A percentile compares a stretch with the other conserved stretches of the same genome.
phyloP scores from a whole-genome alignment of 2,888 invertebrate genomes.

The Drosophila rubida region DNA sequence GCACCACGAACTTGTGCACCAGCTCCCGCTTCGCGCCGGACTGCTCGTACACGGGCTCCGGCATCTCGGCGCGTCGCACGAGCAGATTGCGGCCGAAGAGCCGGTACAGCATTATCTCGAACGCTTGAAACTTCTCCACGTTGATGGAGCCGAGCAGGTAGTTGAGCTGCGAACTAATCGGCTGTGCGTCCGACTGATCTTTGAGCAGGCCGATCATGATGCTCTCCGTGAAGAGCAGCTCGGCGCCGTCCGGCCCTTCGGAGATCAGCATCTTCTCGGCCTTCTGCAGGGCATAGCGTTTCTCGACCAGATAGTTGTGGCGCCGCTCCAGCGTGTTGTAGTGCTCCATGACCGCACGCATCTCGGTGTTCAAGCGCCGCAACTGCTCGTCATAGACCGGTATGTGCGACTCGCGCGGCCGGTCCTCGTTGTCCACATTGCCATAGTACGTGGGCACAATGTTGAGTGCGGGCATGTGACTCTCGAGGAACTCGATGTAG shows the following conservation, averaged over 20 bases:
- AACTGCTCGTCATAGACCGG: slow-evolving; percentile 52
- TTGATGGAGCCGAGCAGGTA: slow-evolving; percentile 98
- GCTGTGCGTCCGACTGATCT: slow-evolving; percentile 55
- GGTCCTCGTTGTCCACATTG: slow-evolving; percentile 61
- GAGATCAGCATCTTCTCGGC: slow-evolving; percentile 62
- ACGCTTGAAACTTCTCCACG: slow-evolving; percentile 94
- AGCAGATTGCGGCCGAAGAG: slow-evolving; percentile 98
- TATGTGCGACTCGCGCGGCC: slow-evolving; percentile 63
- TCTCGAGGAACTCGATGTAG: slow-evolving; percentile 58
- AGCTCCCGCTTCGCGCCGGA: not conserved
- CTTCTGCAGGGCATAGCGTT: slow-evolving; percentile 58
- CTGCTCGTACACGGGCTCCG: slow-evolving; percentile 91
- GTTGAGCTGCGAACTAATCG: slow-evolving; percentile 83
- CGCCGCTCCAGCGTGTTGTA: slow-evolving; percentile 48
- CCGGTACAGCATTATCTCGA: slow-evolving; percentile 98
- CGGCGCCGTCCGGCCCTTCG: slow-evolving; percentile 39
- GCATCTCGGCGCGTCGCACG: slow-evolving; percentile 95
- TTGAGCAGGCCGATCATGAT: slow-evolving; percentile 52
- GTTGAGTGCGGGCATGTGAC: slow-evolving; percentile 47
- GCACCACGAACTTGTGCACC: slow-evolving; percentile 91
- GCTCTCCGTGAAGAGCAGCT: slow-evolving; percentile 73
- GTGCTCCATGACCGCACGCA: slow-evolving; percentile 56
- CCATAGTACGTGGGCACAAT: slow-evolving; percentile 59
- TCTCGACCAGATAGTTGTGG: slow-evolving; percentile 57
- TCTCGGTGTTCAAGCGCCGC: slow-evolving; percentile 52